Conservation (phyloP, 1,140 invertebrate genomes). For the Drosophila bocki region DNA sequence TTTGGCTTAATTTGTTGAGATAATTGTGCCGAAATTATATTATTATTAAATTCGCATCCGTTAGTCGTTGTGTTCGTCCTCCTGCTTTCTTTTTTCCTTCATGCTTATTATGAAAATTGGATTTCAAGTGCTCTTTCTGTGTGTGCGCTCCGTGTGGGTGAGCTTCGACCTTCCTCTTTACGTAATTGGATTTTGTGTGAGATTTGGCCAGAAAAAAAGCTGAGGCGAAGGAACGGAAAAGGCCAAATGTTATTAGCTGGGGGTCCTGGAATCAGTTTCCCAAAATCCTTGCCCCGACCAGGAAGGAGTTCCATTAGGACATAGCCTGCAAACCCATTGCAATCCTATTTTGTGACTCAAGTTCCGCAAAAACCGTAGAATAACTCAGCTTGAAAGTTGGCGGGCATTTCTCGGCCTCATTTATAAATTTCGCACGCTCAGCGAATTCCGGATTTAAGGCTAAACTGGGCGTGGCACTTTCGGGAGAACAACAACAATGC, state of each 20-base stretch:
- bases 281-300: constrained; percentile 4
- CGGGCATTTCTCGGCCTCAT: constrained; percentile 16
- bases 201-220: constrained; percentile 52
- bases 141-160: constrained; percentile 15
- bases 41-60: constrained; percentile 79
- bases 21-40: constrained; percentile 81
- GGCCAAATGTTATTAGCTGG: constrained; percentile 61
- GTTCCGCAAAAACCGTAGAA: constrained; percentile 30
- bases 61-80: constrained; percentile 36
- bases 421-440: constrained; percentile 50
- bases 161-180: constrained; percentile 74
- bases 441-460: constrained; percentile 45
- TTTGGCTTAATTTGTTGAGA: constrained; percentile 82
- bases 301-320: constrained; percentile 18
- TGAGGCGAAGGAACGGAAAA: constrained; percentile 38
- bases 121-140: constrained; percentile 65
- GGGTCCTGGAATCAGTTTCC: constrained; percentile 28
- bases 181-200: constrained; percentile 78
- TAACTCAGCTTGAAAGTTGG: constrained; percentile 39
- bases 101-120: constrained; percentile 79
- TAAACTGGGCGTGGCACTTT: constrained; percentile 36
- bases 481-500: constrained; percentile 57
- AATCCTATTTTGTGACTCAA: constrained; percentile 44
- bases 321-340: constrained; percentile 37
- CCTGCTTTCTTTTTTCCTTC: constrained; percentile 31